Evolutionary conservation across 2,797 vertebrate genomes (phyloP).

Genomic region (Adrianichthys oophorus): DNA sequence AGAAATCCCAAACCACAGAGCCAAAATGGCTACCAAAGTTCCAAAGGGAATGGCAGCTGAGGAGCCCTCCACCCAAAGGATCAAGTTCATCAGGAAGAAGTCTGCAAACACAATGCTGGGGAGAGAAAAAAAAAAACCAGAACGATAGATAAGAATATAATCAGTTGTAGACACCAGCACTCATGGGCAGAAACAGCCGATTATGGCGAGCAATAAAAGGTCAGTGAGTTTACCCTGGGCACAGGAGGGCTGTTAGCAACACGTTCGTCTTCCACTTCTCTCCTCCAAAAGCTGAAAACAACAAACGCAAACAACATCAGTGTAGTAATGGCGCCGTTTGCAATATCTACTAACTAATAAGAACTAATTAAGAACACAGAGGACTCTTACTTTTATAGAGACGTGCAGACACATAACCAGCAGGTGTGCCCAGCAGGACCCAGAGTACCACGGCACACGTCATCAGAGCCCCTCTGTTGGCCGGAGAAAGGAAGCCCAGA

Average conservation of each 20-base stretch:
- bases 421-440: conserved; percentile 89
- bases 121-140: conserved; percentile 1
- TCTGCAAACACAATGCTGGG: conserved; percentile 90
- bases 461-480: conserved; percentile 89
- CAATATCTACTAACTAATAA: background rate
- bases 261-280: conserved; percentile 93
- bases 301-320: conserved; percentile 25
- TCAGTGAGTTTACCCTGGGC: conserved; percentile 81
- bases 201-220: background rate
- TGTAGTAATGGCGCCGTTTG: background rate
- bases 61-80: conserved; percentile 90
- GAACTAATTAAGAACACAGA: background rate
- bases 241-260: conserved; percentile 87
- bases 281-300: conserved; percentile 85
- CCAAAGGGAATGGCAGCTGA: conserved; percentile 89
- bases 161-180: background rate
- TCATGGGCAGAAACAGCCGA: background rate
- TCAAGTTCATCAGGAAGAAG: conserved; percentile 94
- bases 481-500: conserved; percentile 96
- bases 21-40: conserved; percentile 85
- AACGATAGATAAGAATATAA: conserved; percentile 1
- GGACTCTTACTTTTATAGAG: conserved; percentile 88
- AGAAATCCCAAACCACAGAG: conserved; percentile 92
- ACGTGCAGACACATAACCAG: conserved; percentile 88
- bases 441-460: conserved; percentile 88